These are phyloP conservation scores for Oryzias woworae DNA, from an alignment of 2,113 vertebrate species.

Conservation along the genomic window DNA sequence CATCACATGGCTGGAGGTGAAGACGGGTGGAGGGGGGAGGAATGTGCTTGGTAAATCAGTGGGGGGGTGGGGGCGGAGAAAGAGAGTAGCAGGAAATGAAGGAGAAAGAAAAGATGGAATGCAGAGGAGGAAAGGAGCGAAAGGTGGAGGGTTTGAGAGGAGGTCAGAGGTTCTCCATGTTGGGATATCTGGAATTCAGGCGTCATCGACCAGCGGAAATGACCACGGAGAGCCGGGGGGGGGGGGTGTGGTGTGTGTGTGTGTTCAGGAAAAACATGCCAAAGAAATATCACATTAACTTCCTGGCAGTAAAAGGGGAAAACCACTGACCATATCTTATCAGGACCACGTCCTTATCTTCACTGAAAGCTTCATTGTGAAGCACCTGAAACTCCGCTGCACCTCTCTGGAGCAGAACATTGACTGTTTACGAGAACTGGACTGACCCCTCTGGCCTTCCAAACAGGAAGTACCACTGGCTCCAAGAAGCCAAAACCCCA, in stretches of 20 bases:
- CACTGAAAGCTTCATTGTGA: no score
- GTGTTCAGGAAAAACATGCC: slow-evolving; percentile 20
- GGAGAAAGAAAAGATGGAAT: slow-evolving; percentile 3
- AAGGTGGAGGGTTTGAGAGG: slow-evolving; percentile 18
- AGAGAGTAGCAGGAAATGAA: slow-evolving; percentile 8
- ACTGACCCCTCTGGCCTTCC: no score
- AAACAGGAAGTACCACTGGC: no score
- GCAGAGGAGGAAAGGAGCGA: slow-evolving; percentile 15
- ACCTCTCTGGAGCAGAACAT: no score
- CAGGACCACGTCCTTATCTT: no score
- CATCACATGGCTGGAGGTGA: slow-evolving; percentile 14
- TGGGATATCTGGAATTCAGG: slow-evolving; percentile 59
- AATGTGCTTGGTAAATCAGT: slow-evolving; percentile 6
- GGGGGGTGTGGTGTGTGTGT: no score
- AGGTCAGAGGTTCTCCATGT: slow-evolving; percentile 42
- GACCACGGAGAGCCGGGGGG: slow-evolving; percentile 17
- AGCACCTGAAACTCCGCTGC: no score
- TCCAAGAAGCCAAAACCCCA: no score
- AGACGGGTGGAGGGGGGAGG: slow-evolving; percentile 12
- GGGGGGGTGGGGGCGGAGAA: neutral
- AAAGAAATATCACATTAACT: slow-evolving; percentile 28
- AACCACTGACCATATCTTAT: no score
- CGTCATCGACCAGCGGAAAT: slow-evolving; percentile 59
- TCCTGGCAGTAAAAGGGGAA: neutral
- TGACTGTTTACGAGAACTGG: no score